Percentiles rank a stretch among this genome's conserved stretches.
These are phyloP conservation scores for Dipodomys stephensi DNA, from an alignment of 2,113 vertebrate species.

Conservation along the genomic window DNA sequence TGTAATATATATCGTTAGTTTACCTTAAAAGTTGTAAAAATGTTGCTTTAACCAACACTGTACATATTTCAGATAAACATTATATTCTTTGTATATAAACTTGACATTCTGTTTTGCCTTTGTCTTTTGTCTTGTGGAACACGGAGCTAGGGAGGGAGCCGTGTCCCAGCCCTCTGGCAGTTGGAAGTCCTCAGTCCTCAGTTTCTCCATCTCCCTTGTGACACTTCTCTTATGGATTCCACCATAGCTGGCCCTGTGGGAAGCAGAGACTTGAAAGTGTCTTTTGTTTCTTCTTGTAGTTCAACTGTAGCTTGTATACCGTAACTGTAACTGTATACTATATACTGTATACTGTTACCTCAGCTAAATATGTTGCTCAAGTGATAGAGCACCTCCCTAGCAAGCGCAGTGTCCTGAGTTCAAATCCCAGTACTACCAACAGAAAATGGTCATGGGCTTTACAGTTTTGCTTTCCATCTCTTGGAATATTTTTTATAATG, in stretches of 20 bases:
- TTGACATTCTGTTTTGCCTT: slow-evolving; percentile 83
- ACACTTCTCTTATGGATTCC: background rate
- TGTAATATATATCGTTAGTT: slow-evolving; percentile 88
- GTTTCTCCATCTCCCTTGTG: background rate
- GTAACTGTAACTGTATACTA: too few relatives aligned
- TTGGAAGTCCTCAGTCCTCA: background rate
- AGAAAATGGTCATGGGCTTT: background rate
- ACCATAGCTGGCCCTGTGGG: background rate
- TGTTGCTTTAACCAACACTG: slow-evolving; percentile 93
- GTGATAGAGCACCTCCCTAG: too few relatives aligned
- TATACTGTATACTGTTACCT: too few relatives aligned
- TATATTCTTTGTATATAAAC: slow-evolving; percentile 95
- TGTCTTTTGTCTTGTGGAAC: slow-evolving; percentile 71
- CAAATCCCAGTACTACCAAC: too few relatives aligned
- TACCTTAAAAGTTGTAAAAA: slow-evolving; percentile 90
- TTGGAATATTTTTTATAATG: background rate
- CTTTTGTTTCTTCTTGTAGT: background rate
- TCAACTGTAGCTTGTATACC: too few relatives aligned
- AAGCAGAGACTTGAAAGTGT: background rate
- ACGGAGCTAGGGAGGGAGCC: background rate
- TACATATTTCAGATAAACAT: slow-evolving; percentile 96
- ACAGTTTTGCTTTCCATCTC: background rate
- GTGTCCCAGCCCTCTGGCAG: background rate
- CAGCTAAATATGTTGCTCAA: too few relatives aligned
- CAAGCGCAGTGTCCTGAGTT: too few relatives aligned